These are phyloP conservation scores for Cynopterus sphinx DNA, from an alignment of 2,797 vertebrate species.

Conservation along the genomic window DNA sequence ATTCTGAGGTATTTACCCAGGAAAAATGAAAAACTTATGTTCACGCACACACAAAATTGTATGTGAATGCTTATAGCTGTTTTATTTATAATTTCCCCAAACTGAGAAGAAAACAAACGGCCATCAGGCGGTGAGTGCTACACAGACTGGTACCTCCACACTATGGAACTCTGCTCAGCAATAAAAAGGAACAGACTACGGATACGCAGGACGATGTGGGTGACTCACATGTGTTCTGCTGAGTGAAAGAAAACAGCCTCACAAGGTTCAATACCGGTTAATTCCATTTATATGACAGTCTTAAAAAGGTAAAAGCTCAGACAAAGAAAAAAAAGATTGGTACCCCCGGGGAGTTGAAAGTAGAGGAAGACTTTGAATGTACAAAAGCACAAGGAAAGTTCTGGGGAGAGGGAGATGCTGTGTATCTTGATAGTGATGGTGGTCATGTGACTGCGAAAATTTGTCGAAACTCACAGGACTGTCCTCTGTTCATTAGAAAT, in stretches of 20 bases:
- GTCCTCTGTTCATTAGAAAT: background rate
- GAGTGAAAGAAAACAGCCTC: background rate
- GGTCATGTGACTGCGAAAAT: background rate
- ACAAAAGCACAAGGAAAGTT: background rate
- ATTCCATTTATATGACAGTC: background rate
- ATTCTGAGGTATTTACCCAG: background rate
- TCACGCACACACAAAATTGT: background rate
- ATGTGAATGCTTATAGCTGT: background rate
- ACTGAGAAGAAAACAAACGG: background rate
- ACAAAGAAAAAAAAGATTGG: background rate
- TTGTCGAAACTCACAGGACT: background rate
- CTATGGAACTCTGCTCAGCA: background rate
- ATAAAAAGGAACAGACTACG: background rate
- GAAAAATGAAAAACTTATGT: background rate
- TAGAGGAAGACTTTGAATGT: background rate
- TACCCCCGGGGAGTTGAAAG: background rate
- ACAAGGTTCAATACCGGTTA: background rate
- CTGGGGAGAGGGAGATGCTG: no score
- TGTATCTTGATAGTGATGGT: background rate
- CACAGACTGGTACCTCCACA: background rate
- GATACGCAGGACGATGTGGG: rapidly evolving
- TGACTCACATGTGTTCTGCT: background rate
- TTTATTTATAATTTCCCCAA: background rate
- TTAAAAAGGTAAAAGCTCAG: background rate
- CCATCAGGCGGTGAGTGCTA: background rate